Conservation (phyloP, 2,888 invertebrate genomes). For the Schrankia costaestrigalis region DNA sequence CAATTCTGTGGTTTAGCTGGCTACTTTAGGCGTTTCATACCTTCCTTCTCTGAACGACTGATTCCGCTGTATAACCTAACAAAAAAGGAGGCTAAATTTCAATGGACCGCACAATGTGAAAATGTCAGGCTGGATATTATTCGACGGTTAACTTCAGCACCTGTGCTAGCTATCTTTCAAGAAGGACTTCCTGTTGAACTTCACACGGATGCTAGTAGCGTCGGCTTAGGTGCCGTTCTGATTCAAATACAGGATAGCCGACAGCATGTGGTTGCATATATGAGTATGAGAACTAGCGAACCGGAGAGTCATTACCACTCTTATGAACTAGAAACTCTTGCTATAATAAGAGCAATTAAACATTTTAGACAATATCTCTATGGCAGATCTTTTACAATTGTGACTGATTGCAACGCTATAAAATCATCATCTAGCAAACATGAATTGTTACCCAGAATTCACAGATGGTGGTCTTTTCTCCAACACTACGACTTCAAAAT, state of each 20-base stretch:
- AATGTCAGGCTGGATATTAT: constrained; percentile 17
- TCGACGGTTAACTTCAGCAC: constrained; percentile 10
- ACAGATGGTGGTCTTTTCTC: constrained; percentile 7
- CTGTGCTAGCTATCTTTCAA: too few species aligned
- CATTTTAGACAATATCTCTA: constrained; percentile 11
- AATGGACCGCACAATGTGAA: constrained; percentile 16
- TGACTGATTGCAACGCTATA: constrained; percentile 14
- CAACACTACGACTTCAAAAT: constrained; percentile 4
- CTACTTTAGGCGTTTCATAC: constrained; percentile 23
- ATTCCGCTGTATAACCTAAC: constrained; percentile 4
- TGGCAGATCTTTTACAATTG: constrained; percentile 9
- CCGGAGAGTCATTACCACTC: constrained; percentile 12
- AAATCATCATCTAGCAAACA: constrained; percentile 3
- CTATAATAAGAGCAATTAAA: constrained; percentile 16
- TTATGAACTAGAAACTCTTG: constrained; percentile 21
- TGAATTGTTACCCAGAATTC: constrained; percentile 6
- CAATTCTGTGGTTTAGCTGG: constrained; percentile 29
- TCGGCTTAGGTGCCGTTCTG: too few species aligned
- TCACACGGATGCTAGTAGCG: too few species aligned
- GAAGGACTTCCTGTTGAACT: too few species aligned
- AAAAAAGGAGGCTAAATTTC: background rate
- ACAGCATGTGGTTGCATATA: background rate
- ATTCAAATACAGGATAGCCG: too few species aligned
- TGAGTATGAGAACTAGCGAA: background rate
- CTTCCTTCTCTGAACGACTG: constrained; percentile 9